Percentiles rank a stretch among this genome's conserved stretches.
Conservation (phyloP, 2,113 vertebrate species). For the Lophura nycthemera region DNA sequence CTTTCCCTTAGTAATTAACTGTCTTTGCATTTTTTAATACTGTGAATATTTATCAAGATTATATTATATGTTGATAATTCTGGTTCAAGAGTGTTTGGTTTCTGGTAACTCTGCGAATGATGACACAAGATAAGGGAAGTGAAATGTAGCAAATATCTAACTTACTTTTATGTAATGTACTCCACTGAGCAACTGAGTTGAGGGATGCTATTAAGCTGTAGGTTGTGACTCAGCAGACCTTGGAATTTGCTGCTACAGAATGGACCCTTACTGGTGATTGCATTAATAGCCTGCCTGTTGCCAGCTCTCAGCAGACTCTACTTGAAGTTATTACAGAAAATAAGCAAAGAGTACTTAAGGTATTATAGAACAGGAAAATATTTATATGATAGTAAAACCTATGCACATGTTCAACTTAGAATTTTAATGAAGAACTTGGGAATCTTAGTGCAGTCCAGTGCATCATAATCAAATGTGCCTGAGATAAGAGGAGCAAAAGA, state of each 20-base stretch:
- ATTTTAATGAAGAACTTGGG: background rate
- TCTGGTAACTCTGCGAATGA: background rate
- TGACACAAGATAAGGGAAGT: background rate
- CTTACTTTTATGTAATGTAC: background rate
- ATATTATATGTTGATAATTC: background rate
- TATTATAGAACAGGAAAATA: background rate
- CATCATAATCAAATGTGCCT: background rate
- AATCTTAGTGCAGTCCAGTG: background rate
- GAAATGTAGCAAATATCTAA: background rate
- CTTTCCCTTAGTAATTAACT: background rate
- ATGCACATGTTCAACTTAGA: background rate
- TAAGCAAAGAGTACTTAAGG: background rate
- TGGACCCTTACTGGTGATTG: background rate
- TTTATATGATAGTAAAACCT: background rate
- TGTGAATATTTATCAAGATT: background rate
- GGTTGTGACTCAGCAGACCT: background rate
- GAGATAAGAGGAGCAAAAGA: background rate
- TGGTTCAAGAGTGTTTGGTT: background rate
- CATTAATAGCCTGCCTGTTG: fast-evolving
- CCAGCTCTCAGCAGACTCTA: background rate
- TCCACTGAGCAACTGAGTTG: background rate
- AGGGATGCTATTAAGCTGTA: background rate
- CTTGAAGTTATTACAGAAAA: background rate
- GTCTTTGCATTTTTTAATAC: background rate
- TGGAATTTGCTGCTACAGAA: background rate